Percentiles rank a stretch among this genome's conserved stretches.
Evolutionary conservation across 2,888 invertebrate species (phyloP).

Genomic region (Caradrina kadenii): DNA sequence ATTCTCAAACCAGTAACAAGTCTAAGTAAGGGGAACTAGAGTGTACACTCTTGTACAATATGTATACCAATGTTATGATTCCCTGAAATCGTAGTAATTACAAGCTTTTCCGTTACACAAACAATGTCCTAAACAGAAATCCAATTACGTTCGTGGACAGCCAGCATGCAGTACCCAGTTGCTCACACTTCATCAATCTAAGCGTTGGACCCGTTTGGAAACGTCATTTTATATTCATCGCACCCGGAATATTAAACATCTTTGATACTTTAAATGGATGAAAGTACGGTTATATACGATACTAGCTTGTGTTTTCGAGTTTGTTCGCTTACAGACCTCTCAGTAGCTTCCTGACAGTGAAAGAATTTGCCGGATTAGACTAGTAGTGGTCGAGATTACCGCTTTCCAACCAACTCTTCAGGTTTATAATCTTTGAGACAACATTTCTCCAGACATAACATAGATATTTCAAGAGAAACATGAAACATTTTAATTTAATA

Average conservation of each 20-base stretch:
- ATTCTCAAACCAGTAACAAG: not conserved
- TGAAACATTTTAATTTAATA: too few relatives aligned
- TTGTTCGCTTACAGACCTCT: not conserved
- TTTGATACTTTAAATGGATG: conserved; percentile 23
- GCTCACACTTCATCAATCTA: conserved; percentile 41
- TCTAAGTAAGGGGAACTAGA: not conserved
- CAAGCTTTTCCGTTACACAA: not conserved
- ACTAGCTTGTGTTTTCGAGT: not conserved
- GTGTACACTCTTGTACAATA: not conserved
- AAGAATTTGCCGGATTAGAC: too few relatives aligned
- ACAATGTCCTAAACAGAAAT: not conserved
- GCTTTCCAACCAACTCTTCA: too few relatives aligned
- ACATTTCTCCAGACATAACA: too few relatives aligned
- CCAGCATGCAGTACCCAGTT: not conserved
- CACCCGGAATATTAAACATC: conserved; percentile 35
- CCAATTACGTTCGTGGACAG: conserved; percentile 3
- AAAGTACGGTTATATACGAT: conserved; percentile 4
- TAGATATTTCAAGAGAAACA: too few relatives aligned
- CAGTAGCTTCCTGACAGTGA: too few relatives aligned
- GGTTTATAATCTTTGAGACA: too few relatives aligned
- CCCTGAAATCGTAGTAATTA: too few relatives aligned
- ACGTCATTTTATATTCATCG: conserved; percentile 24
- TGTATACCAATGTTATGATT: not conserved
- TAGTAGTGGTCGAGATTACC: too few relatives aligned
- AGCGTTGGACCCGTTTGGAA: conserved; percentile 16